phyloP scores from a whole-genome alignment of 2,888 invertebrate genomes.

The Sinohyriopsis cumingii region DNA sequence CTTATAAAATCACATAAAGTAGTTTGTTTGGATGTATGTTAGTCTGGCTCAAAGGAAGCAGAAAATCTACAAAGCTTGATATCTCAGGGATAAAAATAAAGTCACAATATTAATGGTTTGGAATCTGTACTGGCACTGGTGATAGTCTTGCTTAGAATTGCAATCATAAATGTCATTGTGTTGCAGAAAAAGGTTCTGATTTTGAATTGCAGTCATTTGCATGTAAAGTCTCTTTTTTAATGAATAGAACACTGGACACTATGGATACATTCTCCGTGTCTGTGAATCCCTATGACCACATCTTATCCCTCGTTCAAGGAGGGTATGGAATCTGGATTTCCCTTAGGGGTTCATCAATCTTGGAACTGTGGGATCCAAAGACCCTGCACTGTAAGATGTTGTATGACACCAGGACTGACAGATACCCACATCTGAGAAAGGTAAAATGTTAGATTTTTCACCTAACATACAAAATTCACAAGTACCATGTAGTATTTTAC shows the following conservation, averaged over 20 bases:
- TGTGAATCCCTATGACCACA: slow-evolving; percentile 73
- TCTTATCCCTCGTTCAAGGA: slow-evolving; percentile 69
- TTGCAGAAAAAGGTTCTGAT: no score
- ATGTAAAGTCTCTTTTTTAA: no score
- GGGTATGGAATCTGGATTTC: slow-evolving; percentile 73
- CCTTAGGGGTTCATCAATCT: slow-evolving; percentile 74
- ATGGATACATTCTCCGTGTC: slow-evolving; percentile 73
- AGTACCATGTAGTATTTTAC: background rate
- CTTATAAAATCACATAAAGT: no score
- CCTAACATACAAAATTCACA: background rate
- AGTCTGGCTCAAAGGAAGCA: no score
- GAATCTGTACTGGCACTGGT: no score
- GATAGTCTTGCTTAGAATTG: no score
- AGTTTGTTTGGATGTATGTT: no score
- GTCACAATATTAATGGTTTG: no score
- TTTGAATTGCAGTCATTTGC: no score
- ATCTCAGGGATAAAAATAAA: no score
- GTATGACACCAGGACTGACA: slow-evolving; percentile 72
- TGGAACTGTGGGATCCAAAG: slow-evolving; percentile 74
- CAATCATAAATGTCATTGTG: no score
- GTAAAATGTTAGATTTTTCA: slow-evolving; percentile 37
- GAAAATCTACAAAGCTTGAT: no score
- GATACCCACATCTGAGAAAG: slow-evolving; percentile 62
- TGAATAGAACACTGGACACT: slow-evolving; percentile 69
- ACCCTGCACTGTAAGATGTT: slow-evolving; percentile 73